Evolutionary conservation across 2,797 vertebrate genomes (phyloP).

Genomic region (Limosa lapponica): DNA sequence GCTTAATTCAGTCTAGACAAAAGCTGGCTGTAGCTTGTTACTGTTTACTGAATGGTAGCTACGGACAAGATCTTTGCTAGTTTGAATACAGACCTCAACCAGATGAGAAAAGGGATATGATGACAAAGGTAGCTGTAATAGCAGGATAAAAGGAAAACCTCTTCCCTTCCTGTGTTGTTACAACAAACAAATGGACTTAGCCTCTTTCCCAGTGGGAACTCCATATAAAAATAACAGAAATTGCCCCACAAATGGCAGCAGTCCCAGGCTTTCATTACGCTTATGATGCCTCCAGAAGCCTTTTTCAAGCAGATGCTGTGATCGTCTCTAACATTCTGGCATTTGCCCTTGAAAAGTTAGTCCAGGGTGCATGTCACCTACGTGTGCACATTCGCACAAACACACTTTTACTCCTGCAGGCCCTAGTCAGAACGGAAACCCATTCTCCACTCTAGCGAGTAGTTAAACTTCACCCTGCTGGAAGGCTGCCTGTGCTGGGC

Average conservation of each 20-base stretch:
- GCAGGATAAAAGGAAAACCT: constrained; percentile 39
- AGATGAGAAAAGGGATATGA: constrained; percentile 30
- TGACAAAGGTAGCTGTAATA: constrained; percentile 32
- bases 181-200: constrained; percentile 6
- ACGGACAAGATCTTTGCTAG: neutral
- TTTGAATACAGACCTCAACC: neutral
- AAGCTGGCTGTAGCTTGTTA: neutral
- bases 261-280: neutral
- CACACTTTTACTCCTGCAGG: neutral
- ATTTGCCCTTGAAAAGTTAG: neutral
- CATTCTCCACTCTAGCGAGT: neutral
- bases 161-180: constrained; percentile 50
- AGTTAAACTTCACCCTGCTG: neutral
- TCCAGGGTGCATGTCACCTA: neutral
- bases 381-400: rapidly evolving
- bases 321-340: neutral
- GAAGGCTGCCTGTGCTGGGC: neutral
- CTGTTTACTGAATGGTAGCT: constrained; percentile 5
- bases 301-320: neutral
- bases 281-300: rapidly evolving
- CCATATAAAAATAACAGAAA: neutral
- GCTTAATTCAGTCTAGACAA: neutral
- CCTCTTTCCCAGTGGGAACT: neutral
- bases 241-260: neutral
- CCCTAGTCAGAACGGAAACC: neutral